A percentile compares a stretch with the other conserved stretches of the same genome.
These are phyloP conservation scores for Agrenia bidenticulata DNA, from an alignment of 2,888 invertebrate species.

Conservation along the genomic window DNA sequence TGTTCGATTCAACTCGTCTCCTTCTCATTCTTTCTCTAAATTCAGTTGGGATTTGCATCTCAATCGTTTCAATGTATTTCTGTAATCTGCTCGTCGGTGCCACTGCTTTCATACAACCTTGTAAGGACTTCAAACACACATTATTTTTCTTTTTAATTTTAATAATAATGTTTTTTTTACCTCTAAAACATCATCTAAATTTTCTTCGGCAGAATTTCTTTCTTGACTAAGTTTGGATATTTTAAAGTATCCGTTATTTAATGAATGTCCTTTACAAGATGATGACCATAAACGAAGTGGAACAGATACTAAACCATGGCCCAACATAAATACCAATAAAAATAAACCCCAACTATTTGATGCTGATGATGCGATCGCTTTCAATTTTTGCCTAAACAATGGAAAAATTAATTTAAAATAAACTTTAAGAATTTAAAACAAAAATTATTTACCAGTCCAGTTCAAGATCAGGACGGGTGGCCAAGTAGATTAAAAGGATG, in stretches of 20 bases:
- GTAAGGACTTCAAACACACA: not conserved
- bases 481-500: conserved; percentile 89
- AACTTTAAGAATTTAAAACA: conserved; percentile 3
- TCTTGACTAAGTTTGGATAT: conserved; percentile 91
- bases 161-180: conserved; percentile 62
- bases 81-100: too few relatives aligned
- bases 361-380: conserved; percentile 95
- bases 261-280: conserved; percentile 78
- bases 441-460: conserved; percentile 72
- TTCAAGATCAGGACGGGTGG: conserved; percentile 81
- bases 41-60: conserved; percentile 81
- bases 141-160: too few relatives aligned
- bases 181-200: conserved; percentile 90
- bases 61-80: too few relatives aligned
- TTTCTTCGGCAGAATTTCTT: conserved; percentile 66
- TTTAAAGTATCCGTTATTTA: conserved; percentile 88
- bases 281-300: conserved; percentile 69
- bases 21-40: conserved; percentile 68
- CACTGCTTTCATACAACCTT: not conserved
- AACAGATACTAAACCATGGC: conserved; percentile 66
- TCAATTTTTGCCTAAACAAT: conserved; percentile 71
- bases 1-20: conserved; percentile 64
- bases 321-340: conserved; percentile 84
- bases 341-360: conserved; percentile 99
- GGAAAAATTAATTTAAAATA: conserved; percentile 43